Evolutionary conservation across 2,888 invertebrate species (phyloP).

Genomic region (Hybos culiciformis): DNA sequence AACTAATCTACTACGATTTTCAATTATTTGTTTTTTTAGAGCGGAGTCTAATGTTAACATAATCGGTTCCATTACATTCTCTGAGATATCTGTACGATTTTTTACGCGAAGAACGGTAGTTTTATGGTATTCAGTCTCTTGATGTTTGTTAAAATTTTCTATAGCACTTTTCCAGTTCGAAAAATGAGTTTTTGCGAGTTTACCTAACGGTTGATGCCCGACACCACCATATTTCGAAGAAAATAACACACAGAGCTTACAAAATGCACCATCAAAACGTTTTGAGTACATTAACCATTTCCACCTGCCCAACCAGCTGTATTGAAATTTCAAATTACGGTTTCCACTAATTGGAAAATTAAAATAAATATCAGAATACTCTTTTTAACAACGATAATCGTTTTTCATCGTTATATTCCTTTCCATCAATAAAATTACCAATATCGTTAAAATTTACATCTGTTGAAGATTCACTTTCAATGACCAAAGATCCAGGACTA

Average conservation of each 20-base stretch:
- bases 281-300: slow-evolving; percentile 5
- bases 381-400: slow-evolving; percentile 1
- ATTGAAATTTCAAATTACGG: slow-evolving; percentile 1
- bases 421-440: slow-evolving; percentile 2
- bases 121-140: slow-evolving; percentile 5
- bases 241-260: slow-evolving; percentile 5
- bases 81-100: slow-evolving; percentile 5
- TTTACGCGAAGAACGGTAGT: slow-evolving; percentile 4
- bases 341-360: slow-evolving; percentile 1
- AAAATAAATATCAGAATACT: slow-evolving; percentile 3
- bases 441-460: slow-evolving; percentile 3
- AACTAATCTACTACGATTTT: not conserved
- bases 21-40: not conserved
- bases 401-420: slow-evolving; percentile 2
- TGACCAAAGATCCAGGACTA: no score
- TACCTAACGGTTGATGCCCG: slow-evolving; percentile 2
- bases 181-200: slow-evolving; percentile 2
- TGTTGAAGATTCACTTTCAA: no score
- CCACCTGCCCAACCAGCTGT: slow-evolving; percentile 2
- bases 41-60: not conserved
- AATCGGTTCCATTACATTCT: slow-evolving; percentile 4
- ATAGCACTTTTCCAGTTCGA: slow-evolving; percentile 5
- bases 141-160: slow-evolving; percentile 8
- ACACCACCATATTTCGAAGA: slow-evolving; percentile 3
- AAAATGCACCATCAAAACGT: slow-evolving; percentile 2